These are phyloP conservation scores for Campoletis raptor DNA, from an alignment of 2,888 invertebrate species.

Conservation along the genomic window DNA sequence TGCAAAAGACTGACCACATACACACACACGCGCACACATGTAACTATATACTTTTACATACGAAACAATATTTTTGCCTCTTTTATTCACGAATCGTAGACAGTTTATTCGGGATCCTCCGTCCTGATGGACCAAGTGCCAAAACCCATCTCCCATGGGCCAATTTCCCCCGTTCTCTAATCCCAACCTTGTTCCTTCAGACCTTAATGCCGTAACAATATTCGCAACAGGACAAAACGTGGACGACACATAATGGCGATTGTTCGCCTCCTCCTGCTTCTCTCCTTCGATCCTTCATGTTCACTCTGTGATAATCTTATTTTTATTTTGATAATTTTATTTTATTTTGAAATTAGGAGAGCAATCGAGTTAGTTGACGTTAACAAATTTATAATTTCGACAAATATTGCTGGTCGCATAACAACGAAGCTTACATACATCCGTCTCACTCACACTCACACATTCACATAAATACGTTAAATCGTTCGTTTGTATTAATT, in stretches of 20 bases:
- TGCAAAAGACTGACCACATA: neutral
- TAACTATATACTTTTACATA: neutral
- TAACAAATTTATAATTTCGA: too few species aligned
- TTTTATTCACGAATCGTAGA: conserved; percentile 56
- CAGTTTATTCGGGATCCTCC: conserved; percentile 54
- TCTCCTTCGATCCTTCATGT: conserved; percentile 33
- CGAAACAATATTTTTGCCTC: neutral
- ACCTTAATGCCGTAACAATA: conserved; percentile 77
- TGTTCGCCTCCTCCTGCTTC: conserved; percentile 11
- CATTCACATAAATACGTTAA: too few species aligned
- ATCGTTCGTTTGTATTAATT: too few species aligned
- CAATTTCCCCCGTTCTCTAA: conserved; percentile 53
- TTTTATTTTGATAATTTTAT: too few species aligned
- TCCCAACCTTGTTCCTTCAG: conserved; percentile 51
- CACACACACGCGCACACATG: neutral
- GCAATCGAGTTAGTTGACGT: too few species aligned
- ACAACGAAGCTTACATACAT: too few species aligned
- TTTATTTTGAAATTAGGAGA: too few species aligned
- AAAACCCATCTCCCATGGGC: conserved; percentile 36
- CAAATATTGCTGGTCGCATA: too few species aligned
- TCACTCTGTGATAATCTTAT: neutral
- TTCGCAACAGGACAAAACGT: conserved; percentile 73
- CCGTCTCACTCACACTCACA: too few species aligned
- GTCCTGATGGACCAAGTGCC: conserved; percentile 51
- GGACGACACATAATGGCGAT: conserved; percentile 36